A percentile compares a stretch with the other conserved stretches of the same genome.
Conservation (phyloP, 2,797 vertebrate genomes). For the Enteromius thamalakanensis region DNA sequence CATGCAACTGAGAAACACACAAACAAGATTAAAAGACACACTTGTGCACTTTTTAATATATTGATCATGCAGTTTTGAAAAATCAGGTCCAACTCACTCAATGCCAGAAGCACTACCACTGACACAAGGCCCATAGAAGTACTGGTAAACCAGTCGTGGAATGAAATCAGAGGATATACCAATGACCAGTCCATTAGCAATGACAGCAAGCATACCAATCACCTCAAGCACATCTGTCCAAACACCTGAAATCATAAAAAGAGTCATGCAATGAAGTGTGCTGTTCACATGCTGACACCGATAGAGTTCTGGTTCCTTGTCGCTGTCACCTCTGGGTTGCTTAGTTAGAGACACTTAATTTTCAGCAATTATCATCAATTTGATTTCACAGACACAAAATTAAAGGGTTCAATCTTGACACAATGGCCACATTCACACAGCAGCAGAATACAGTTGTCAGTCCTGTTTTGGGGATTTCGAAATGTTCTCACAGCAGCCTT, state of each 20-base stretch:
- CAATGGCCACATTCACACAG: no score
- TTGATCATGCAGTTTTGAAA: neutral
- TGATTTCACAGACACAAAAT: no score
- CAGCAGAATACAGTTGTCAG: no score
- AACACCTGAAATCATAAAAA: slow-evolving; percentile 77
- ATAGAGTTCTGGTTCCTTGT: no score
- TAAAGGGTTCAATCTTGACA: no score
- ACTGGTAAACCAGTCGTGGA: slow-evolving; percentile 88
- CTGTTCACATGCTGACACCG: no score
- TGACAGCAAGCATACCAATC: slow-evolving; percentile 90
- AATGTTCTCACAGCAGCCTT: no score
- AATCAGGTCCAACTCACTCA: slow-evolving; percentile 76
- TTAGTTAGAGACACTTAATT: no score
- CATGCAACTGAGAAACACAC: slow-evolving; percentile 81
- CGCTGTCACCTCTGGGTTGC: no score
- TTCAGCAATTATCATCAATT: no score
- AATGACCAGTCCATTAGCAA: slow-evolving; percentile 91
- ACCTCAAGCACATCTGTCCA: slow-evolving; percentile 91
- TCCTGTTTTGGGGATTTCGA: no score
- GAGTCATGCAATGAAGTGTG: neutral
- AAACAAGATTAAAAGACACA: neutral
- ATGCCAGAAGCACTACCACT: slow-evolving; percentile 49
- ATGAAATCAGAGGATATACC: slow-evolving; percentile 94
- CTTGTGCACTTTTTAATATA: neutral
- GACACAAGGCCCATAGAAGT: slow-evolving; percentile 85